phyloP scores from a whole-genome alignment of 1,140 invertebrate genomes.

The Oryctes rhinoceros region DNA sequence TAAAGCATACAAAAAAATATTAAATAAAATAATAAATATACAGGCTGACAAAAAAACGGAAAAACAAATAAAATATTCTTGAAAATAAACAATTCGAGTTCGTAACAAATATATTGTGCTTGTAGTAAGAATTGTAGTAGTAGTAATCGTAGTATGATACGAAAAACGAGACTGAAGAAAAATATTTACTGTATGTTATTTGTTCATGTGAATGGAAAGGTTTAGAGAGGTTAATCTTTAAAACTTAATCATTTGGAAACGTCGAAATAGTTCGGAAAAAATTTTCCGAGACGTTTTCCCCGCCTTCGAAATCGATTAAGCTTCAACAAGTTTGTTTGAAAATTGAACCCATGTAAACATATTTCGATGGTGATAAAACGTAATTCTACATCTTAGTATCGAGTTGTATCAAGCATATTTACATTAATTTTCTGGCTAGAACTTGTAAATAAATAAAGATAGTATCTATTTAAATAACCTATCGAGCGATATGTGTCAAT shows the following conservation, averaged over 20 bases:
- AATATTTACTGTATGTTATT: not conserved
- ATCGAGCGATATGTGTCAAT: too few relatives aligned
- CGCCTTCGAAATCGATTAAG: too few relatives aligned
- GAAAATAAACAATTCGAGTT: too few relatives aligned
- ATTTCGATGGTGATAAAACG: not conserved
- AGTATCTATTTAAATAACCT: too few relatives aligned
- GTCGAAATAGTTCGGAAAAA: not conserved
- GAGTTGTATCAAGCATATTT: too few relatives aligned
- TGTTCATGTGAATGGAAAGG: not conserved
- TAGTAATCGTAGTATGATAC: not conserved
- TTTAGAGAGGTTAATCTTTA: not conserved
- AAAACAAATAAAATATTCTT: too few relatives aligned
- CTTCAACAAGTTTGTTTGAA: not conserved
- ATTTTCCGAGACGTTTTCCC: not conserved
- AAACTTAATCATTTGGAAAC: not conserved
- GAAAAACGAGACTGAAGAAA: not conserved
- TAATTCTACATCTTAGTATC: not conserved
- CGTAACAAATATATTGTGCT: too few relatives aligned
- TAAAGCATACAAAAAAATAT: too few relatives aligned
- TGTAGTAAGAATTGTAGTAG: not conserved
- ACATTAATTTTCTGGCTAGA: too few relatives aligned
- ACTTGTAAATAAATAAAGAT: too few relatives aligned
- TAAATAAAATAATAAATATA: too few relatives aligned
- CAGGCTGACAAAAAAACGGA: too few relatives aligned
- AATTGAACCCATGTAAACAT: not conserved